Evolutionary conservation across 2,113 vertebrate species (phyloP).

Genomic region (Oplegnathus fasciatus): DNA sequence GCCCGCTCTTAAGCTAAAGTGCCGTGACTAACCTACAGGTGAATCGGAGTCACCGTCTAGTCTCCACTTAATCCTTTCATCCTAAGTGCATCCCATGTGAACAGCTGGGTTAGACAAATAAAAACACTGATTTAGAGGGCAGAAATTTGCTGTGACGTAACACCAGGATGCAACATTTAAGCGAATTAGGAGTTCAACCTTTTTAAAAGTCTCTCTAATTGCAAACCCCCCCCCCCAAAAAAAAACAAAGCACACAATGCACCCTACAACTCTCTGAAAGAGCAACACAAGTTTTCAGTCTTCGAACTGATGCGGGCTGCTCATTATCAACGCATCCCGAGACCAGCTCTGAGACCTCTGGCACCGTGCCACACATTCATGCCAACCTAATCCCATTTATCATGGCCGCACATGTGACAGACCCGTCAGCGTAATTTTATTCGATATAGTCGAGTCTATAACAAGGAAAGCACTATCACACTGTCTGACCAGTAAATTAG

Average conservation of each 20-base stretch:
- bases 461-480: conserved; percentile 62
- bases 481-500: conserved; percentile 45
- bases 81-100: conserved; percentile 70
- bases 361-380: conserved; percentile 55
- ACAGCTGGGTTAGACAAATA: conserved; percentile 65
- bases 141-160: conserved; percentile 40
- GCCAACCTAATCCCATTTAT: conserved; percentile 75
- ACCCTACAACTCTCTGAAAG: background rate
- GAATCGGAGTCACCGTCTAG: conserved; percentile 56
- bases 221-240: background rate
- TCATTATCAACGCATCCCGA: conserved; percentile 64
- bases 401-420: conserved; percentile 74
- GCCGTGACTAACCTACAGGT: conserved; percentile 66
- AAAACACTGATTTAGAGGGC: conserved; percentile 43
- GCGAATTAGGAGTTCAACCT: background rate
- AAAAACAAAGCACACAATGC: background rate
- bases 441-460: conserved; percentile 46
- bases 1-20: conserved; percentile 56
- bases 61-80: conserved; percentile 65
- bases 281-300: conserved; percentile 39
- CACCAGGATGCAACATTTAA: conserved; percentile 27
- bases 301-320: conserved; percentile 17
- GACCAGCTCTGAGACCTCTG: conserved; percentile 43
- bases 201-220: conserved; percentile 1
- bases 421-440: conserved; percentile 64